These are phyloP conservation scores for Meteorus cinctellus DNA, from an alignment of 2,888 invertebrate genomes.

Conservation along the genomic window DNA sequence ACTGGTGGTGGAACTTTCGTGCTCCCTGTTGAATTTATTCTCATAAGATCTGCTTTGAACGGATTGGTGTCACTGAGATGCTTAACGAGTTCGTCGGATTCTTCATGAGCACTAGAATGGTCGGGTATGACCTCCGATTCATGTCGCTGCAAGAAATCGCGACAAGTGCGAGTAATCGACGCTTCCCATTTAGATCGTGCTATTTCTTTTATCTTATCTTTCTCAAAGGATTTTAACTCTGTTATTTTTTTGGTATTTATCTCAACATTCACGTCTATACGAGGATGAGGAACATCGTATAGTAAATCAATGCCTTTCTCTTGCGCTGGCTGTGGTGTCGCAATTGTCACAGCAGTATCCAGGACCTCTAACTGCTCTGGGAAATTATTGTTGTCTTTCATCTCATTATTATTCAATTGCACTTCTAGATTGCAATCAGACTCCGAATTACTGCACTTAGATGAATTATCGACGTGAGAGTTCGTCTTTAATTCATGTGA, in stretches of 20 bases:
- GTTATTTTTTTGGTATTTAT: not conserved
- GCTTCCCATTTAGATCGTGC: constrained; percentile 29
- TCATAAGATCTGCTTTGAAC: constrained; percentile 38
- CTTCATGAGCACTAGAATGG: not conserved
- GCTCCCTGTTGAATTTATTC: not conserved
- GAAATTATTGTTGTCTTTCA: not conserved
- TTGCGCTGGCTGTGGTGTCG: not conserved
- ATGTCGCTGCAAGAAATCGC: constrained; percentile 24
- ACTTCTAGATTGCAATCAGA: not conserved
- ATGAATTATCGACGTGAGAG: not conserved
- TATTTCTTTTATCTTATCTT: not conserved
- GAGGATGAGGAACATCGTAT: not conserved
- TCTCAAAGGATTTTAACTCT: not conserved
- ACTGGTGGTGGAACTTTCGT: not conserved
- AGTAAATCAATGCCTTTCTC: not conserved
- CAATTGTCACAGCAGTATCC: not conserved
- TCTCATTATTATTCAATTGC: not conserved
- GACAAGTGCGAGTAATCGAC: constrained; percentile 7
- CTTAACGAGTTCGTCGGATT: not conserved
- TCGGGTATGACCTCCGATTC: not conserved
- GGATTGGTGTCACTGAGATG: constrained; percentile 46
- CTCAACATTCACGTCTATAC: not conserved
- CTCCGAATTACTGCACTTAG: not conserved
- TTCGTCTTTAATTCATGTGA: not conserved
- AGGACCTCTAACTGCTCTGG: not conserved